Base-by-base conservation (phyloP, 1,140 invertebrate genomes). In the Zaprionus taronus region DNA sequence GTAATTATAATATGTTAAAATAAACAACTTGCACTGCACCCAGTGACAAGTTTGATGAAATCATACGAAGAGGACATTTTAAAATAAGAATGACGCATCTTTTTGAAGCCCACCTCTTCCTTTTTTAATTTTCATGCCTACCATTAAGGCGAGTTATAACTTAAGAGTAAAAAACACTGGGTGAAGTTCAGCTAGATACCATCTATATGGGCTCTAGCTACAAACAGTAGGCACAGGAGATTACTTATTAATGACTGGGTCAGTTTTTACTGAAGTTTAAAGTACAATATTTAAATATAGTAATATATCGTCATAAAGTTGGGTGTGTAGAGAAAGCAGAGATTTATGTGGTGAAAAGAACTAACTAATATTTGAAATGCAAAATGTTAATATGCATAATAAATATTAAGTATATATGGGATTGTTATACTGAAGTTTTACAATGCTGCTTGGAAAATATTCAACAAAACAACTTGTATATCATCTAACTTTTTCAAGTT, bases 1-100 rank as follows among this genome's bases (percentile, higher is more conserved):
- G 14, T 57, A 56, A 62, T 74, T 62, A 47, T 11, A 68, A 15
- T 69, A 14, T 41, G n/a, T 58, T 47, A 47, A 47, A 47, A 31
- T 49, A 11, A 51, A 53, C 14, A 5, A 34, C n/a, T 9, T 2
- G 36, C 36, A 34, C 53, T 55, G 17, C 38, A 53, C 65, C 36
- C 20, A 6, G 17, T 63, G 34, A 51, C 66, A 38, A 51, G 15
- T 58, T 53, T 51, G 20, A 60, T 71, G 53, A 64, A 49, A 31
- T 62, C 49, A 73, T 61, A 17, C 9, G 28, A 22, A 31, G 41
- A 44, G 41, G 2, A 44, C 7, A 20, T 41, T 56, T 57, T 17
- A 3, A 58, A 58, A 65, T 65, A 72, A 72, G 24, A 31, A 63
- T 75, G 72, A 75, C 72, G 67, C 72, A 74, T 62, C 66, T 47